Percentiles rank a stretch among this genome's conserved stretches.
Evolutionary conservation across 2,113 vertebrate species (phyloP).

Genomic region (Siniperca chuatsi): DNA sequence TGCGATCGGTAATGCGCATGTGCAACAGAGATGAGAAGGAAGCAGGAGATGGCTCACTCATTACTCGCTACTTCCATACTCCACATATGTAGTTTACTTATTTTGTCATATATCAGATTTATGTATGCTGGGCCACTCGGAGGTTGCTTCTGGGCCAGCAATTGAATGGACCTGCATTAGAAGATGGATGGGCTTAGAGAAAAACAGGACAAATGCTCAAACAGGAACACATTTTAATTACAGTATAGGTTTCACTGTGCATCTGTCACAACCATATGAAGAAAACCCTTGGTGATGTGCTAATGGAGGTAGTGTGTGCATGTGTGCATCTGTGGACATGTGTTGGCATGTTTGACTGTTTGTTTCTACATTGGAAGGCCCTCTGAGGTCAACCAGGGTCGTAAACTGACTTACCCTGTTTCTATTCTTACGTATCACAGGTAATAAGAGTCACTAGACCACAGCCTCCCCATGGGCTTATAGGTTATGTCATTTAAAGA

Average conservation of each 20-base stretch:
- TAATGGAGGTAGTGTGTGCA: slow-evolving; percentile 6
- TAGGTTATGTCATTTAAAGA: neutral
- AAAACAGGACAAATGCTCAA: slow-evolving; percentile 44
- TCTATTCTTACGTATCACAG: neutral
- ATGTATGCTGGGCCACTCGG: too few species aligned
- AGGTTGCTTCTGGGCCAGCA: too few species aligned
- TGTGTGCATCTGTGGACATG: slow-evolving; percentile 22
- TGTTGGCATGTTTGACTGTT: slow-evolving; percentile 45
- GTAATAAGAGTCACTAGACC: slow-evolving; percentile 11
- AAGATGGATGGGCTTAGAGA: slow-evolving; percentile 60
- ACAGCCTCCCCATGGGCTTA: neutral
- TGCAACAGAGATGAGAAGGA: too few species aligned
- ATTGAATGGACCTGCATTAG: neutral
- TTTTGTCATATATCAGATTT: too few species aligned
- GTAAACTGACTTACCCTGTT: slow-evolving; percentile 23
- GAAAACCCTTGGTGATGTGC: slow-evolving; percentile 34
- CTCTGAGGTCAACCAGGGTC: slow-evolving; percentile 28
- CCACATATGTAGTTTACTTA: too few species aligned
- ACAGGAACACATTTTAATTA: slow-evolving; percentile 69
- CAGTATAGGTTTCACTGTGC: slow-evolving; percentile 62
- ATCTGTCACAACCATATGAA: slow-evolving; percentile 47
- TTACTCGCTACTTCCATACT: too few species aligned
- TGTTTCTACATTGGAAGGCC: slow-evolving; percentile 42
- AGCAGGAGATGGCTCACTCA: too few species aligned
- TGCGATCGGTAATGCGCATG: too few species aligned